Conservation (phyloP, 2,113 vertebrate species). For the Zosterops lateralis region DNA sequence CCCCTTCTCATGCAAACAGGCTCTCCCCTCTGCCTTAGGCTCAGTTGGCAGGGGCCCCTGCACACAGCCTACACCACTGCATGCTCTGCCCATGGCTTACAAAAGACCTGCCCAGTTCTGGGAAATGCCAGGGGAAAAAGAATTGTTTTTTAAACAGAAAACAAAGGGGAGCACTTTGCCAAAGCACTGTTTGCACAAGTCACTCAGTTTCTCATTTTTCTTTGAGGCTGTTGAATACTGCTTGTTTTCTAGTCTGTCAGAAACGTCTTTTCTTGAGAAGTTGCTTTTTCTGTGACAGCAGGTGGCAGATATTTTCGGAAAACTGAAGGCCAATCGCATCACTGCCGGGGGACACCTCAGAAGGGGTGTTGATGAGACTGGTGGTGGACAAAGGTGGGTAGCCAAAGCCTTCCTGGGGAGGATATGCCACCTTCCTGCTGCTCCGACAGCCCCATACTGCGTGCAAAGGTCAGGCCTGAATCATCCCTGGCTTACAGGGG, state of each 20-base stretch:
- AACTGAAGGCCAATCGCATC: neutral
- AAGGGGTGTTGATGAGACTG: neutral
- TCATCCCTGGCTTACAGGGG: neutral
- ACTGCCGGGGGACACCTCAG: neutral
- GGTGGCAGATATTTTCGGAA: neutral
- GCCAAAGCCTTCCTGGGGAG: neutral
- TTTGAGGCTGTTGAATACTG: neutral
- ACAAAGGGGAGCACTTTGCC: constrained; percentile 1
- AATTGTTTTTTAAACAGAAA: neutral
- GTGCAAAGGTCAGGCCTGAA: constrained; percentile 19
- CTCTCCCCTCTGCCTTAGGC: neutral
- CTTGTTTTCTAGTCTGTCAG: neutral
- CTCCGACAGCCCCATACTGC: accelerated
- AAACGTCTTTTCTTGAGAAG: neutral
- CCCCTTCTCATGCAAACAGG: neutral
- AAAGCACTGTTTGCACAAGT: neutral
- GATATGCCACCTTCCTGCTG: neutral
- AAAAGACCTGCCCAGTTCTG: neutral
- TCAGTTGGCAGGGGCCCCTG: neutral
- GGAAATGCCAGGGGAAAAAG: neutral
- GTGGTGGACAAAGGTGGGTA: neutral
- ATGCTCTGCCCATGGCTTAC: neutral
- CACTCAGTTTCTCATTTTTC: neutral
- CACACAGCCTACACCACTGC: neutral
- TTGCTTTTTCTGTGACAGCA: neutral